These are phyloP conservation scores for Tor tambroides DNA, from an alignment of 2,113 vertebrate species.

Conservation along the genomic window DNA sequence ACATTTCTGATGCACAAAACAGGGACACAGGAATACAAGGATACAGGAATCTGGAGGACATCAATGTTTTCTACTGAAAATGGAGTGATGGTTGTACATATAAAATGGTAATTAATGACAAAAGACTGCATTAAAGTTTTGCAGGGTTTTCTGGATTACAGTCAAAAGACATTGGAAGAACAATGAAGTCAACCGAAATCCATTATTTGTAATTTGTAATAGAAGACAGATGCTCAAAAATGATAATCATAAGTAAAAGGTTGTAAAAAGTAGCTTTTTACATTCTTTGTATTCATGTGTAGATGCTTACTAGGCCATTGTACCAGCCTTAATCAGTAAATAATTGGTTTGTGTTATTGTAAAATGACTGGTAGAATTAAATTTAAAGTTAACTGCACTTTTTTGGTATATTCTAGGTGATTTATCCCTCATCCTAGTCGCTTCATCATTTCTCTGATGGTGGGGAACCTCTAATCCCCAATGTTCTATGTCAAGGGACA, in stretches of 20 bases:
- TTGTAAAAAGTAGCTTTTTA: too few relatives aligned
- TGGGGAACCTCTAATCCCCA: background rate
- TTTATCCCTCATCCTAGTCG: background rate
- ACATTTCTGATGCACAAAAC: constrained; percentile 14
- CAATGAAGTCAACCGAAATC: background rate
- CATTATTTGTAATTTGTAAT: background rate
- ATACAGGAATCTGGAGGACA: background rate
- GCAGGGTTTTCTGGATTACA: background rate
- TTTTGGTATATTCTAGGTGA: background rate
- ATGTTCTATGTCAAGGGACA: constrained; percentile 15
- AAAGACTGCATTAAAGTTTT: background rate
- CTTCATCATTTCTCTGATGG: background rate
- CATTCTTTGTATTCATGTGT: too few relatives aligned
- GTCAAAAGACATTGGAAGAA: background rate
- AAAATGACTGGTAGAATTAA: too few relatives aligned
- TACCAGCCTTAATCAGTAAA: too few relatives aligned
- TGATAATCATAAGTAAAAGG: background rate
- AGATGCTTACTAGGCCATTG: too few relatives aligned
- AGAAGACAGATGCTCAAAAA: background rate
- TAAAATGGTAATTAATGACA: background rate
- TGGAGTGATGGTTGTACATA: background rate
- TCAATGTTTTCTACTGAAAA: background rate
- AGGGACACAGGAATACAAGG: background rate
- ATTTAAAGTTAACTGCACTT: too few relatives aligned
- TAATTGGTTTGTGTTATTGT: too few relatives aligned